Base-by-base conservation (phyloP, 2,797 vertebrate genomes). In the Siniperca scherzeri region DNA sequence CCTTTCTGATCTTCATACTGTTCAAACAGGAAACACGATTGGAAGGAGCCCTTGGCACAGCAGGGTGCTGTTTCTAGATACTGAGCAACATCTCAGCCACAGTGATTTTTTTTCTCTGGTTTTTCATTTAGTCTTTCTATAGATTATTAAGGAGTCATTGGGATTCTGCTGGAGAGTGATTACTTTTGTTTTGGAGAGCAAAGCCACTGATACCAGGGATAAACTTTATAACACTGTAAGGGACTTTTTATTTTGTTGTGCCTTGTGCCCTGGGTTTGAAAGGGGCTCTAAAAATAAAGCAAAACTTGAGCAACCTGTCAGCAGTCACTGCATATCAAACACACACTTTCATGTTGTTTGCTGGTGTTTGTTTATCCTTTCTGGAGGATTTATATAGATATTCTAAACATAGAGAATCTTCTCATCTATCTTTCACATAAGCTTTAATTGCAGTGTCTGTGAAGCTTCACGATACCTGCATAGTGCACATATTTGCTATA, bases 341-440 rank as follows among this genome's bases (percentile, higher is more conserved):
- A 67, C 60, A 60, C 42, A 72, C 89, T 89, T 90, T 86, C 71
- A 89, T 90, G 78, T 81, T 78, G 74, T 83, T 78, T 86, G 68
- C 70, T 73, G 62, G 56, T 70, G 77, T 86, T 89, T 91, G 79
- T 86, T 91, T 91, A 80, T 77, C 62, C 71, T 79, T 82, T 80
- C 64, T 77, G n/a, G 48, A 81, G 77, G 81, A 87, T 89, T 87
- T 82, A 88, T 84, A 91, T 85, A 89, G 82, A 87, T 22, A 50
- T 48, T 72, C 84, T 88, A 91, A 91, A 93, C 85, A 92, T 87
- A 90, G 80, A 86, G 76, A 78, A 80, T 75, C 46, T 53, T 77
- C 36, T 78, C 53, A 86, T 87, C 70, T 83, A 38, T 65, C 52
- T 75, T 77, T 84, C 69, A 78, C 72, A 70, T 38, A 52, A 52